Evolutionary conservation across 2,888 invertebrate species (phyloP), one percentile per base, ranked within the genome.

Genomic region (Caenorhabditis sulstoni): DNA sequence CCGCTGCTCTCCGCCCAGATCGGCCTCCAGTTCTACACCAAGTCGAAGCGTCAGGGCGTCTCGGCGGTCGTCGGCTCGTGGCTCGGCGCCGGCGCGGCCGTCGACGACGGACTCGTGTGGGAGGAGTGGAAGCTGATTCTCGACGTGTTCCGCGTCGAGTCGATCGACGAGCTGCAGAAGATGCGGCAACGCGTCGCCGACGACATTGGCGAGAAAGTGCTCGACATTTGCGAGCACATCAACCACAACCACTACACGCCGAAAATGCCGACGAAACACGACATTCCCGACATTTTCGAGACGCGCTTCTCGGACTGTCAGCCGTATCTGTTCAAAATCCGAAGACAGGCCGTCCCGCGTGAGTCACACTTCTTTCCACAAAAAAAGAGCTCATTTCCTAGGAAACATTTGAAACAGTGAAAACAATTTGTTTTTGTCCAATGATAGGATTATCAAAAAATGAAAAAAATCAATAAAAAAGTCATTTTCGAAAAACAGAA

Each of bases 61-160:
- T 68, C 64, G 9, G 65, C 61, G 0, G 65, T 55, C 18, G 61
- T 78, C 14, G 67, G 67, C 7, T 61, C 66, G 50, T 67, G 71
- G 71, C 49, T 73, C 23, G 55, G 74, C 1, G 58, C 57, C 11
- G 65, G 65, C 9, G 16, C 55, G 3, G 37, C 58, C 5, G 66
- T 94, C 83, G 93, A 95, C 8, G 97, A 97, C 90, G 95, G 94
- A 90, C 95, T 95, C 89, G 96, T 97, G 0, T 99, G 98, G 98
- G 98, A 99, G 91, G 95, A 97, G 68, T 99, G 98, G 98, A 97
- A 96, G 41, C 93, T 98, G 7, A 94, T 95, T 87, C 93, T 98
- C 84, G 95, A 97, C 91, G 93, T 97, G 45, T 94, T 96, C 29
- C 94, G 94, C 87, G 92, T 96, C 62, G 94, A 94, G 9, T 68